Evolutionary conservation across 2,888 invertebrate species (phyloP).

Genomic region (Diarsia brunnea): DNA sequence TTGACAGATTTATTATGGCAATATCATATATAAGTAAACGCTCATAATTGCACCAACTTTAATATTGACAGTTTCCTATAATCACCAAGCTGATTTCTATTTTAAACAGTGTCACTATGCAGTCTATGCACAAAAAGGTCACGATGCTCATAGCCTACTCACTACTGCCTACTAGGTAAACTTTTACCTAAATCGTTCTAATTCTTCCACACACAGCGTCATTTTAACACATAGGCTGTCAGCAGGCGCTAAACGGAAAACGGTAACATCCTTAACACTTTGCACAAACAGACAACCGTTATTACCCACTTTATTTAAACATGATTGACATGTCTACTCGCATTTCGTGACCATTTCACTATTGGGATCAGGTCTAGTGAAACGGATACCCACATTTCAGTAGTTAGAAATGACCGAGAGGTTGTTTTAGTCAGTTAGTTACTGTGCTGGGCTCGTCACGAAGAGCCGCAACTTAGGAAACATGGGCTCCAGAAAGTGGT

Average conservation of each 20-base stretch:
- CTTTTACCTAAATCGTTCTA: slow-evolving; percentile 43
- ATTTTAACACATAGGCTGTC: slow-evolving; percentile 69
- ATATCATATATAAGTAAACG: not conserved
- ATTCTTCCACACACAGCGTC: slow-evolving; percentile 58
- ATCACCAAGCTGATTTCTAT: not conserved
- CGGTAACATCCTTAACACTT: slow-evolving; percentile 85
- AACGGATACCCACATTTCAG: slow-evolving; percentile 36
- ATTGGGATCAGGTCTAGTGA: slow-evolving; percentile 60
- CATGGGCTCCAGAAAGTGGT: slow-evolving; percentile 76
- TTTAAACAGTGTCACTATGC: not conserved
- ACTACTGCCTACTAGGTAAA: slow-evolving; percentile 22
- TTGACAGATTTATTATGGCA: not conserved
- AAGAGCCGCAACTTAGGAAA: slow-evolving; percentile 10
- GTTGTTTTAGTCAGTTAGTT: slow-evolving; percentile 21
- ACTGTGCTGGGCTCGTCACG: slow-evolving; percentile 1
- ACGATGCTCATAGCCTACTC: slow-evolving; percentile 22
- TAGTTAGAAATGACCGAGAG: slow-evolving; percentile 59
- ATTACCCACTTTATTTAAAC: slow-evolving; percentile 85
- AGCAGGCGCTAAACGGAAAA: slow-evolving; percentile 81
- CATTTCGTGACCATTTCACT: slow-evolving; percentile 75
- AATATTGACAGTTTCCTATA: not conserved
- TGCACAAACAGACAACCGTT: slow-evolving; percentile 86
- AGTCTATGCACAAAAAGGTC: slow-evolving; percentile 20
- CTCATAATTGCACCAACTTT: not conserved
- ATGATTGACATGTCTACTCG: slow-evolving; percentile 71